Evolutionary conservation across 1,140 invertebrate genomes (phyloP).

Genomic region (Parapsyche elsis): DNA sequence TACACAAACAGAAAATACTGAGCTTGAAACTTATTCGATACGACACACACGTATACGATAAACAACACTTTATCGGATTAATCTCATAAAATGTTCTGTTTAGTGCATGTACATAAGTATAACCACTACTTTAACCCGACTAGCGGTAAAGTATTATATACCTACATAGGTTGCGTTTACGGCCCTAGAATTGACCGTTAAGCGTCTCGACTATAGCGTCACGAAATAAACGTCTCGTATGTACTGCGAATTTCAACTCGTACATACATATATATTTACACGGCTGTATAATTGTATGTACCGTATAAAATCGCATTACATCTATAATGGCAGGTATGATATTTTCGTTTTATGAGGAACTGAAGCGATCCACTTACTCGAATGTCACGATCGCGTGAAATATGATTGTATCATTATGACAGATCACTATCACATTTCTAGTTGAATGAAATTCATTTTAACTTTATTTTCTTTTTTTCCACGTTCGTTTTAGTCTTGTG

Average conservation of each 20-base stretch:
- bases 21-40: no score
- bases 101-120: no score
- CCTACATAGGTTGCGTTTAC: neutral
- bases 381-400: slow-evolving; percentile 24
- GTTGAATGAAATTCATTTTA: neutral
- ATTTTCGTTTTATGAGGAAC: no score
- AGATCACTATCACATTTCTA: neutral
- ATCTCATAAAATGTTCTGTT: neutral
- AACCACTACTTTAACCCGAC: no score
- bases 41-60: neutral
- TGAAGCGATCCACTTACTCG: neutral
- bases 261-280: no score
- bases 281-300: no score
- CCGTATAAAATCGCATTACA: no score
- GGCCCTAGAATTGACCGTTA: neutral
- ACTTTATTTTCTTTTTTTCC: neutral
- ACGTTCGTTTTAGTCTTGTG: neutral
- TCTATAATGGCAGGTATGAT: no score
- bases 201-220: neutral
- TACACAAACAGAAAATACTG: no score
- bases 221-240: no score
- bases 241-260: no score
- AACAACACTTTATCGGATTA: slow-evolving; percentile 21
- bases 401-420: slow-evolving; percentile 8
- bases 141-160: no score